Evolutionary conservation across 2,797 vertebrate species (phyloP).

Genomic region (Hippoglossus hippoglossus): DNA sequence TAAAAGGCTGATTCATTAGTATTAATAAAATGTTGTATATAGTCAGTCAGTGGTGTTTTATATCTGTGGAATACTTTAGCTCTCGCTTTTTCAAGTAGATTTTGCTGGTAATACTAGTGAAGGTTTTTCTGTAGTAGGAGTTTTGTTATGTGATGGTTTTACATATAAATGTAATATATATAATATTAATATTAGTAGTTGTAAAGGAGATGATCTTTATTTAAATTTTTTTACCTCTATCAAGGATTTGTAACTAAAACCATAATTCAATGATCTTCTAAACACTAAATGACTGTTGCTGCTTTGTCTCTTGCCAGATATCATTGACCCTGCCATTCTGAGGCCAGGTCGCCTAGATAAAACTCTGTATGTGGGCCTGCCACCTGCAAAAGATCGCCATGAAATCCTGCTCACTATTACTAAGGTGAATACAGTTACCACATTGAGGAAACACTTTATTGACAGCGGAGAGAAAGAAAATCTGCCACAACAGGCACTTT

Average conservation of each 20-base stretch:
- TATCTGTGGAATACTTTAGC: too few relatives aligned
- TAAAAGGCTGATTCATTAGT: too few relatives aligned
- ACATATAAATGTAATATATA: too few relatives aligned
- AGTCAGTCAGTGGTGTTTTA: too few relatives aligned
- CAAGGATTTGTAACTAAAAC: neutral
- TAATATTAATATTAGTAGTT: neutral
- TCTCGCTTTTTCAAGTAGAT: too few relatives aligned
- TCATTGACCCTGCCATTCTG: slow-evolving; percentile 94
- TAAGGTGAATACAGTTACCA: slow-evolving; percentile 80
- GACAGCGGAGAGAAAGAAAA: too few relatives aligned
- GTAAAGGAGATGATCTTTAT: neutral
- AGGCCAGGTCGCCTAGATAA: slow-evolving; percentile 96
- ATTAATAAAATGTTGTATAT: too few relatives aligned
- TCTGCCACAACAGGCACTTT: too few relatives aligned
- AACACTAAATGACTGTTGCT: neutral
- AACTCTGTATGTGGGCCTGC: slow-evolving; percentile 94
- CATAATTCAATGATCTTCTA: neutral
- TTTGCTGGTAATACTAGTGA: too few relatives aligned
- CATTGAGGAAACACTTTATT: too few relatives aligned
- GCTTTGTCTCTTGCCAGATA: slow-evolving; percentile 81
- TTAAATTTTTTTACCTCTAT: neutral
- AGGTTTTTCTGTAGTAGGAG: too few relatives aligned
- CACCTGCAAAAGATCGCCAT: slow-evolving; percentile 88
- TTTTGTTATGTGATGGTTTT: too few relatives aligned
- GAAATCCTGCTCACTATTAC: slow-evolving; percentile 95